These are phyloP conservation scores for Leucophenga montana DNA, from an alignment of 2,888 invertebrate genomes.

Conservation along the genomic window DNA sequence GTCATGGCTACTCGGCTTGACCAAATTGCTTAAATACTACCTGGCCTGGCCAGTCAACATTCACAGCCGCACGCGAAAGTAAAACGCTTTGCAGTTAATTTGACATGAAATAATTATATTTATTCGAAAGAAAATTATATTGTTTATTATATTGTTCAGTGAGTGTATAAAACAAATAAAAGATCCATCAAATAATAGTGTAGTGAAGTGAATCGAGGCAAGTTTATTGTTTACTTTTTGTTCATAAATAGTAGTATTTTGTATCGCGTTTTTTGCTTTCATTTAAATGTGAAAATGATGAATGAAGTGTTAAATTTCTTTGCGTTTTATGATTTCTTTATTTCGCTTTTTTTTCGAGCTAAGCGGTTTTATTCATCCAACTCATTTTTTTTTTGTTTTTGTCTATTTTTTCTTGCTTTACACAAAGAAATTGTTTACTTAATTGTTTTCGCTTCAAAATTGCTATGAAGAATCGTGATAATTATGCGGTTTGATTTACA, in stretches of 20 bases:
- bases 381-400: no score
- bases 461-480: neutral
- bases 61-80: neutral
- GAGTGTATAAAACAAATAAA: conserved; percentile 5
- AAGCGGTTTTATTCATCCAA: neutral
- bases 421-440: neutral
- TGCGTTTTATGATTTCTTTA: neutral
- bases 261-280: neutral
- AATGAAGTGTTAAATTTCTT: conserved; percentile 7
- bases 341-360: no score
- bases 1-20: conserved; percentile 3
- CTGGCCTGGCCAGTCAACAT: no score
- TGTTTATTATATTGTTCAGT: neutral
- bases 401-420: no score
- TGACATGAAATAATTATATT: conserved; percentile 1
- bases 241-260: neutral
- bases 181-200: neutral
- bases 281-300: conserved; percentile 7
- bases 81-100: neutral
- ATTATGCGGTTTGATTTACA: neutral
- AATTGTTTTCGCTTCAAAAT: neutral
- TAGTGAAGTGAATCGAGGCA: neutral
- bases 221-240: neutral
- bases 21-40: conserved; percentile 5
- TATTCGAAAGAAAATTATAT: neutral